Percentiles rank a stretch among this genome's conserved stretches.
Conservation (phyloP, 2,888 invertebrate genomes). For the Lasioglossum zephyrum region DNA sequence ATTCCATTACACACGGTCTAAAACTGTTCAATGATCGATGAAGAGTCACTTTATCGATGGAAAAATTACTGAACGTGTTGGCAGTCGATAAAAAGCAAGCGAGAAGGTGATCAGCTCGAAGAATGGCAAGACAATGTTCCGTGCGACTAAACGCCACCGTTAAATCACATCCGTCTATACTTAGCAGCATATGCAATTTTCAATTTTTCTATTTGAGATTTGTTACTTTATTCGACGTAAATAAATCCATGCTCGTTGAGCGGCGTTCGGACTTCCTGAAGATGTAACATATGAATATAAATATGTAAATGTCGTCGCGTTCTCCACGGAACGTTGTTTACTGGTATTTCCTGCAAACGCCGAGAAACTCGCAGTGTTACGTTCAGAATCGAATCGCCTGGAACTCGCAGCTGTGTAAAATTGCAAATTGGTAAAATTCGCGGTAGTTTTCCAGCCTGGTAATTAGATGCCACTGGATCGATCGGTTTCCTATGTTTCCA, state of each 20-base stretch:
- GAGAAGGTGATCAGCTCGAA: neutral
- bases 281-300: neutral
- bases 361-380: neutral
- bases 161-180: neutral
- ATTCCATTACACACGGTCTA: neutral
- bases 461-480: conserved; percentile 17
- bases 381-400: neutral
- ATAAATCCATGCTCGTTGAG: neutral
- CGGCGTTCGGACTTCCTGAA: too few relatives aligned
- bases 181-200: neutral
- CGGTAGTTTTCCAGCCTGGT: conserved; percentile 9
- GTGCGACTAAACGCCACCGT: neutral
- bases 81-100: neutral
- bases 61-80: neutral
- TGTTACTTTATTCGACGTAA: neutral
- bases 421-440: neutral
- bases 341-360: neutral
- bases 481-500: conserved; percentile 5
- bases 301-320: neutral
- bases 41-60: neutral
- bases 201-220: neutral
- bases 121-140: neutral
- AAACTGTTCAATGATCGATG: neutral
- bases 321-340: neutral
- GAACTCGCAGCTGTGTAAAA: neutral